phyloP scores from a whole-genome alignment of 2,797 vertebrate genomes.

The Coluber constrictor region DNA sequence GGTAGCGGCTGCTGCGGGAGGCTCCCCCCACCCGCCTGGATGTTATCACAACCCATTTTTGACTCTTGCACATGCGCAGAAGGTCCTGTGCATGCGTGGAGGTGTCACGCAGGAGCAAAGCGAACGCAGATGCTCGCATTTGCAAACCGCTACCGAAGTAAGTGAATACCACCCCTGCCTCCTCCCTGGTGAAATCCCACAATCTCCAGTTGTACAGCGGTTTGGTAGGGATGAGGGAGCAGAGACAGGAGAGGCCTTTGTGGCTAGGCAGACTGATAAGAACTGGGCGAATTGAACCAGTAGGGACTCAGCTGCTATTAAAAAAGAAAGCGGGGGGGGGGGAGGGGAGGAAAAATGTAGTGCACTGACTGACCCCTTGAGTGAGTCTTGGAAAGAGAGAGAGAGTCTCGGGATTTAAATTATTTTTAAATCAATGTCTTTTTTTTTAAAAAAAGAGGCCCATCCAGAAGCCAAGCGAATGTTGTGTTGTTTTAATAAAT shows the following conservation, averaged over 20 bases:
- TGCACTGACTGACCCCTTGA: background rate
- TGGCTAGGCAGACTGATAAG: background rate
- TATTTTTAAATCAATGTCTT: background rate
- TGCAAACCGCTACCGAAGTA: too few species aligned
- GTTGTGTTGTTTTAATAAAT: background rate
- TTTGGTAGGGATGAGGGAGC: background rate
- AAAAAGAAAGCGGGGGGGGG: background rate
- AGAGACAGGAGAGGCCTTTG: background rate
- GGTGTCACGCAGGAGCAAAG: too few species aligned
- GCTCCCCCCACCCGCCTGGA: too few species aligned
- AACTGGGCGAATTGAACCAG: background rate
- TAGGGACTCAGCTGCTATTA: background rate
- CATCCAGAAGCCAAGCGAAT: background rate
- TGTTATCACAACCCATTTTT: too few species aligned
- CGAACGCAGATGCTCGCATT: too few species aligned
- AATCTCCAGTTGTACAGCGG: background rate
- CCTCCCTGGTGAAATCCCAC: conserved; percentile 19
- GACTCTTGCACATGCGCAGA: too few species aligned
- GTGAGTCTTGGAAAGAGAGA: background rate
- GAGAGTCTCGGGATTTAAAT: background rate
- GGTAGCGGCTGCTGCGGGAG: too few species aligned
- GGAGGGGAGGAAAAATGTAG: background rate
- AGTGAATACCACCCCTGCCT: background rate
- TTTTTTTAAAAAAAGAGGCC: background rate
- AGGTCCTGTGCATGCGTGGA: too few species aligned